Conservation (phyloP, 2,888 invertebrate species). For the Heliconius sara region DNA sequence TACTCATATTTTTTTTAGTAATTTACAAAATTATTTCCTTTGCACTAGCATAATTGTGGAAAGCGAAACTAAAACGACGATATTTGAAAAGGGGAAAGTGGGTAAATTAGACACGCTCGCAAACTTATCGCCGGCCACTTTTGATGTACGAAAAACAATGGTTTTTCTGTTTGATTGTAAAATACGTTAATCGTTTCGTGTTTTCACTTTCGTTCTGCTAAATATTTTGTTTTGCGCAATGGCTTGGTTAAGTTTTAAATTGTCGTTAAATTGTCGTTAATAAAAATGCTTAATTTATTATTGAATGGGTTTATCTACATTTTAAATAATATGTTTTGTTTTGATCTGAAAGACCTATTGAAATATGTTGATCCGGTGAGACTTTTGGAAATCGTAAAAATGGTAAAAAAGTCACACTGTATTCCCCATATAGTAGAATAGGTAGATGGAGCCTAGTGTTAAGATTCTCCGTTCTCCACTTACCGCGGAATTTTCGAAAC, state of each 20-base stretch:
- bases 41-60: slow-evolving; percentile 63
- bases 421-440: too few relatives aligned
- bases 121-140: slow-evolving; percentile 47
- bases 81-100: slow-evolving; percentile 60
- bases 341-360: too few relatives aligned
- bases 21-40: slow-evolving; percentile 35
- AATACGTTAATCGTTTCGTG: slow-evolving; percentile 7
- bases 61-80: slow-evolving; percentile 60
- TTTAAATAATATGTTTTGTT: too few relatives aligned
- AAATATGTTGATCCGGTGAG: too few relatives aligned
- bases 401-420: too few relatives aligned
- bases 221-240: neutral
- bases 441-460: too few relatives aligned
- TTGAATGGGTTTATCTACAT: too few relatives aligned
- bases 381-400: too few relatives aligned
- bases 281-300: neutral
- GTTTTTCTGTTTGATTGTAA: slow-evolving; percentile 24
- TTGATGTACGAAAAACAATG: slow-evolving; percentile 31
- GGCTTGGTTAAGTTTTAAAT: neutral
- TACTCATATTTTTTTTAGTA: neutral
- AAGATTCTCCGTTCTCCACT: too few relatives aligned
- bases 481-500: too few relatives aligned
- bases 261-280: neutral
- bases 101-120: slow-evolving; percentile 58
- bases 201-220: slow-evolving; percentile 18